Evolutionary conservation across 2,113 vertebrate species (phyloP).

Genomic region (Pogonocichla stellata): DNA sequence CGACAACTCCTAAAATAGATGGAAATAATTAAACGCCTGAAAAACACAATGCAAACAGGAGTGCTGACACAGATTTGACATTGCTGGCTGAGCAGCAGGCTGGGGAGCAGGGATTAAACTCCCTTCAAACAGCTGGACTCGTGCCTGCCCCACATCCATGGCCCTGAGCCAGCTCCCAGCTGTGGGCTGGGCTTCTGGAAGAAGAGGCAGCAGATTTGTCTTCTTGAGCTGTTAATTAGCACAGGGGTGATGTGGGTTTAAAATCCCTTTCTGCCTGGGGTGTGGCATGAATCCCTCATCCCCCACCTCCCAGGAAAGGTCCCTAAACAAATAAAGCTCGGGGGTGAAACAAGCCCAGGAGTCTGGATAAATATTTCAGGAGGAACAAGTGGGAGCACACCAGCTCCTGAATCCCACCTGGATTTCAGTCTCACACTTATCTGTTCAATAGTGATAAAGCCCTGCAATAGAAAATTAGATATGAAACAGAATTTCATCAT

Average conservation of each 20-base stretch:
- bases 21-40: constrained; percentile 5
- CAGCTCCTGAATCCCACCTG: not conserved
- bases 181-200: not conserved
- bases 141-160: not conserved
- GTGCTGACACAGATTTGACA: not conserved
- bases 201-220: not conserved
- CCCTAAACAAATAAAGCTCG: not conserved
- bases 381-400: not conserved
- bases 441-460: not conserved
- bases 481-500: not conserved
- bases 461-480: not conserved
- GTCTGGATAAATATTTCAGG: not conserved
- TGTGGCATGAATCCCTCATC: not conserved
- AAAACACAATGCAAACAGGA: not conserved
- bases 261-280: not conserved
- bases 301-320: not conserved
- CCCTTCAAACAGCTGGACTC: not conserved
- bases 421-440: fast-evolving
- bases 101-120: not conserved
- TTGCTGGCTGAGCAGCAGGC: not conserved
- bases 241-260: not conserved
- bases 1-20: not conserved
- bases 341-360: not conserved
- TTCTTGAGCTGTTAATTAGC: not conserved
- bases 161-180: not conserved